Evolutionary conservation across 2,113 vertebrate genomes (phyloP), one percentile per base, ranked within the genome.

Genomic region (Castor canadensis): DNA sequence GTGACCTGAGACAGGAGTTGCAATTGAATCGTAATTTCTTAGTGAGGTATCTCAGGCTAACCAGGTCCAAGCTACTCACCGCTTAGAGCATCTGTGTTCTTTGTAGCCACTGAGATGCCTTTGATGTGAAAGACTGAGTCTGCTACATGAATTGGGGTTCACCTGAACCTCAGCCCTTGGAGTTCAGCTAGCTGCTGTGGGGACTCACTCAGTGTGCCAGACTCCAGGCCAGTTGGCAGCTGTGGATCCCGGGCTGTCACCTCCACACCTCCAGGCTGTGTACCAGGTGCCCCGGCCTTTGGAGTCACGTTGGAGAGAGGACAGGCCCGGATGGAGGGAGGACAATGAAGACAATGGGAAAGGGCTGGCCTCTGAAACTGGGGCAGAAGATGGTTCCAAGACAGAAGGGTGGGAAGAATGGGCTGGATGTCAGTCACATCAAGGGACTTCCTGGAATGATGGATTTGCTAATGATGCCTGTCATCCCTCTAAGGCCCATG

Each of bases 161-260:
- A 40, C 73, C 43, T 54, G 9, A 30, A 32, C n/a, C 40, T 77
- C 40, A 15, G 49, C 28, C 43, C 35, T 30, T 2, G 19, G 72
- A 56, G 56, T 75, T 58, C 77, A 16, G 28, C 2, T 4, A 22
- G 4, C 60, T 40, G 22, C 72, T 11, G 45, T 43, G 40, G 87
- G n/a, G n/a, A n/a, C n/a, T n/a, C n/a, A n/a, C n/a, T n/a, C n/a
- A n/a, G n/a, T n/a, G n/a, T 17, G 17, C 56, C 56, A 24, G 72
- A 69, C 56, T 89, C 17, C 11, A 17, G 22, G 88, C 58, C 35
- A 15, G n/a, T 38, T n/a, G 86, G 86, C 43, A 40, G 5, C 62
- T 49, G 20, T 11, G 8, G 3, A 17, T 24, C 5, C 69, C 5
- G 0, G 0, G 1, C 40, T 28, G 0, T 38, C 22, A 3, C 6